Conservation (phyloP, 2,888 invertebrate species). For the Amphiduros pacificus region DNA sequence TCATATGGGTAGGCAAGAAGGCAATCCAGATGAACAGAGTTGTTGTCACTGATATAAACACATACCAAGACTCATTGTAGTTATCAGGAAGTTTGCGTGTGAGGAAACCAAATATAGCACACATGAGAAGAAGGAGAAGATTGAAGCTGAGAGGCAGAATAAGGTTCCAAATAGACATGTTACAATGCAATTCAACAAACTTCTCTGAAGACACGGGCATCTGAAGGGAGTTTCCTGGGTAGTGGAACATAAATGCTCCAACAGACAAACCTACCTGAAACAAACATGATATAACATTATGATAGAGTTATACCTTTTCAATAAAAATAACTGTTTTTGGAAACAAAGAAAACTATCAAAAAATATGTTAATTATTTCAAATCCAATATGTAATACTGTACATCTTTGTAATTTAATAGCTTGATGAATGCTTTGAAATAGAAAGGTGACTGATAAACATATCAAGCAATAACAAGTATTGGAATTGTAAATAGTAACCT, state of each 20-base stretch:
- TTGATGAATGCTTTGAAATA: too few relatives aligned
- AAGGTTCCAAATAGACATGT: background rate
- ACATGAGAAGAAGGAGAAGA: background rate
- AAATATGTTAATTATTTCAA: too few relatives aligned
- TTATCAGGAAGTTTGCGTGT: constrained; percentile 13
- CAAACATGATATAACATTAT: background rate
- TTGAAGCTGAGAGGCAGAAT: constrained; percentile 2
- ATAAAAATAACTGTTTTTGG: too few relatives aligned
- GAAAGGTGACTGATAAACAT: too few relatives aligned
- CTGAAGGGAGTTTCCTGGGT: background rate
- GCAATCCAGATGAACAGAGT: constrained; percentile 11
- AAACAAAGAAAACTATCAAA: too few relatives aligned
- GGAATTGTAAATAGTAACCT: too few relatives aligned
- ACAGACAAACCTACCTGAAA: background rate
- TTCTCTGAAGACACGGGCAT: background rate
- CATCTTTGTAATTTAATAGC: too few relatives aligned
- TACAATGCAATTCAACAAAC: background rate
- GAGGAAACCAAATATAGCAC: constrained; percentile 1
- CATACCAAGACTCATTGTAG: constrained; percentile 11
- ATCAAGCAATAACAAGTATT: too few relatives aligned
- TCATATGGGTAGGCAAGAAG: constrained; percentile 9
- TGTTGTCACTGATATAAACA: constrained; percentile 5
- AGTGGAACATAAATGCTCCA: background rate
- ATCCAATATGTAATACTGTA: too few relatives aligned
- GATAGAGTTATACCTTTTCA: too few relatives aligned